phyloP scores from a whole-genome alignment of 2,113 vertebrate genomes.

The Onychorhynchus coronatus region DNA sequence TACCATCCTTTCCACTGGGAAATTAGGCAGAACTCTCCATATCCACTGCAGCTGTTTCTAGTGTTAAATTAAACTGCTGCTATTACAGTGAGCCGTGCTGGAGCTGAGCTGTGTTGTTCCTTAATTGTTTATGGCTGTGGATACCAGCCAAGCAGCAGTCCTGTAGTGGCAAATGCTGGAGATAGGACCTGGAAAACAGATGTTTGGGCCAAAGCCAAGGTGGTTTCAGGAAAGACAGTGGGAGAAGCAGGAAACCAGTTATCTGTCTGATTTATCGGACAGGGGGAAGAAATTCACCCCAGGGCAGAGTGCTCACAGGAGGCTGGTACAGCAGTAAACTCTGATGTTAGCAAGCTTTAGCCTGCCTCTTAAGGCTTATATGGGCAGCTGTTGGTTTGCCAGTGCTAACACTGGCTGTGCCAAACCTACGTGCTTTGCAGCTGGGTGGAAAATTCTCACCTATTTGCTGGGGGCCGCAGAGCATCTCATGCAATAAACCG shows the following conservation, averaged over 20 bases:
- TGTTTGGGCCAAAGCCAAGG: slow-evolving; percentile 46
- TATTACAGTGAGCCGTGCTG: not conserved
- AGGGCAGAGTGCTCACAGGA: not conserved
- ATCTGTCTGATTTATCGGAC: slow-evolving; percentile 32
- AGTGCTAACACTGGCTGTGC: not conserved
- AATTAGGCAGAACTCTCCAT: slow-evolving; percentile 27
- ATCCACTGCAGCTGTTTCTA: slow-evolving; percentile 42
- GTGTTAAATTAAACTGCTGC: slow-evolving; percentile 40
- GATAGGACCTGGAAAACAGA: slow-evolving; percentile 38
- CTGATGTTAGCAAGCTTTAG: not conserved
- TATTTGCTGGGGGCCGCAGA: not conserved
- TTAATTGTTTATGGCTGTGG: slow-evolving; percentile 30
- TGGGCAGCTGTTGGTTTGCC: not conserved
- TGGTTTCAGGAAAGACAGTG: not conserved
- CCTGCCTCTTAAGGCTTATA: not conserved
- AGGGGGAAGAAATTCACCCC: not conserved
- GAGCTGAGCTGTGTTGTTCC: not conserved
- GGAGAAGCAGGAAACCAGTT: slow-evolving; percentile 32
- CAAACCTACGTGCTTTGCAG: not conserved
- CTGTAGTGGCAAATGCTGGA: not conserved
- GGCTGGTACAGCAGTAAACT: not conserved
- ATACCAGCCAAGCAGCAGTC: not conserved
- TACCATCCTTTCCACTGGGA: slow-evolving; percentile 9
- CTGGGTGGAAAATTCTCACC: not conserved
- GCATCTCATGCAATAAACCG: not conserved